Conservation (phyloP, 2,888 invertebrate genomes). For the Leptinotarsa rubiginosa region DNA sequence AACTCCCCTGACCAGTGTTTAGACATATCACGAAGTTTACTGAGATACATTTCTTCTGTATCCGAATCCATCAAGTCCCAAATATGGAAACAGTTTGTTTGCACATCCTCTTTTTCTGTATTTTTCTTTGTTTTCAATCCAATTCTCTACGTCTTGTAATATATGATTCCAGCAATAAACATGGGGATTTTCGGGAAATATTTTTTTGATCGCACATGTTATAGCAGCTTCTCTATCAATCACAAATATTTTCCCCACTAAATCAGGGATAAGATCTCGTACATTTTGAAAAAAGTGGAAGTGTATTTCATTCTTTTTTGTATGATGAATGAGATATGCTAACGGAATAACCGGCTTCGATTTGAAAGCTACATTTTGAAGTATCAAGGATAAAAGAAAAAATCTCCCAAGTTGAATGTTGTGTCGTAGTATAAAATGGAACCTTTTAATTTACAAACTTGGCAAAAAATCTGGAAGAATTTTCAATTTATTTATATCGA, state of each 20-base stretch:
- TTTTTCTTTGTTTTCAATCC: not conserved
- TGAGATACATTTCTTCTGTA: not conserved
- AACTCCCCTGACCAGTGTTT: too few species aligned
- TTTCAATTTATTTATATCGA: too few species aligned
- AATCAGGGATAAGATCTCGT: not conserved
- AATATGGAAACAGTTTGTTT: not conserved
- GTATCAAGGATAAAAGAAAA: not conserved
- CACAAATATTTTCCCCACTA: not conserved
- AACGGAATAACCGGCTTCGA: not conserved
- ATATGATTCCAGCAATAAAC: not conserved
- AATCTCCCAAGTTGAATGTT: not conserved
- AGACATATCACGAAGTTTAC: too few species aligned
- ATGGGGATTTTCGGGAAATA: not conserved
- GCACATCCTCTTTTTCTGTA: not conserved
- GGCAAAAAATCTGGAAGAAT: too few species aligned
- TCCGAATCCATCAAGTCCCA: not conserved
- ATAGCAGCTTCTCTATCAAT: not conserved
- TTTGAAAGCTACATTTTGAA: not conserved
- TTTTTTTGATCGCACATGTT: not conserved
- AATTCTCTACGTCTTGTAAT: not conserved
- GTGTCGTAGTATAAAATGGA: slow-evolving; percentile 2
- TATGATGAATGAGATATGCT: not conserved
- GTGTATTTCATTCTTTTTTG: not conserved
- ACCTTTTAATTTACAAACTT: not conserved
- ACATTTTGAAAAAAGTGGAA: not conserved